Percentiles rank a stretch among this genome's conserved stretches.
Conservation (phyloP, 2,797 vertebrate species). For the Myotis daubentonii region DNA sequence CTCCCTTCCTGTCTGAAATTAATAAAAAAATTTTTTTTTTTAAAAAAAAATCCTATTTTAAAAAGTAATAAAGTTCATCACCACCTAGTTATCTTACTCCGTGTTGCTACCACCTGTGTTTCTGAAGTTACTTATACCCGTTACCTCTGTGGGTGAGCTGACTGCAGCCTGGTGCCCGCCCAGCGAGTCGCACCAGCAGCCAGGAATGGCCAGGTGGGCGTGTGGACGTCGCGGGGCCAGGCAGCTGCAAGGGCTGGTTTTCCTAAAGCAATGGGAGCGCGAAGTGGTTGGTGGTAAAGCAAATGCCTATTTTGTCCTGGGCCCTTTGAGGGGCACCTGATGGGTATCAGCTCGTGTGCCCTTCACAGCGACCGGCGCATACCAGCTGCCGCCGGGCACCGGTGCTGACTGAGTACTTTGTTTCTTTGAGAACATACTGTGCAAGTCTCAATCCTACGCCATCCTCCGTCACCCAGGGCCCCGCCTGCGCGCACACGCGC, state of each 20-base stretch:
- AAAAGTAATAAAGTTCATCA: neutral
- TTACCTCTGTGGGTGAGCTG: neutral
- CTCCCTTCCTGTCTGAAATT: too few relatives aligned
- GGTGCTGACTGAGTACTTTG: neutral
- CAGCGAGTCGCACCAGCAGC: too few relatives aligned
- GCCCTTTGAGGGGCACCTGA: too few relatives aligned
- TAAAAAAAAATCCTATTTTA: neutral
- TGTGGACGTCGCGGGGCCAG: too few relatives aligned
- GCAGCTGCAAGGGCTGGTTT: too few relatives aligned
- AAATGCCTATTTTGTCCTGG: too few relatives aligned
- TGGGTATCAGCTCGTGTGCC: too few relatives aligned
- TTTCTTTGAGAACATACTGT: neutral
- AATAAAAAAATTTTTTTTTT: too few relatives aligned
- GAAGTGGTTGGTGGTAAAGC: too few relatives aligned
- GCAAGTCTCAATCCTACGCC: neutral
- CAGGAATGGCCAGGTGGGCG: neutral
- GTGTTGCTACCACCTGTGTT: neutral
- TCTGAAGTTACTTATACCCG: neutral
- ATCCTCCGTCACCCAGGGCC: neutral
- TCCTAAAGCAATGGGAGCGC: too few relatives aligned
- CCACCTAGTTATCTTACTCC: neutral
- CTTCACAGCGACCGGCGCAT: too few relatives aligned
- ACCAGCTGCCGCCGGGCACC: too few relatives aligned
- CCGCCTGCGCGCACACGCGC: neutral
- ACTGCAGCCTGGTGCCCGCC: accelerated